A percentile compares a stretch with the other conserved stretches of the same genome.
phyloP scores from a whole-genome alignment of 1,140 invertebrate species.

The Stenopsyche tienmushanensis region DNA sequence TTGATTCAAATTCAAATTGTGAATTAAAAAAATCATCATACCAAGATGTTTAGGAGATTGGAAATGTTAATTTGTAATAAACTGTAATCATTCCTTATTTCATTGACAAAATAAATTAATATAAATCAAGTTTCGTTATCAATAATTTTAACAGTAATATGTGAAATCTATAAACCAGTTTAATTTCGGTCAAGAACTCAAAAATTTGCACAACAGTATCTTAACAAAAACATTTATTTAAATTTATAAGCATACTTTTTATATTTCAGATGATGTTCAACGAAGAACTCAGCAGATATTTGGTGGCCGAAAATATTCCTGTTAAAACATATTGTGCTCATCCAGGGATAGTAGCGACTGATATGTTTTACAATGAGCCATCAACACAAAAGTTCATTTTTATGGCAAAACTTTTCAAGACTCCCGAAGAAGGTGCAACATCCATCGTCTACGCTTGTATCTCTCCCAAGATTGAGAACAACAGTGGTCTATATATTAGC shows the following conservation, averaged over 20 bases:
- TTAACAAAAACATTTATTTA: neutral
- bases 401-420: slow-evolving; percentile 64
- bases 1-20: too few relatives aligned
- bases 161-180: too few relatives aligned
- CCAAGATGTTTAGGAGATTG: too few relatives aligned
- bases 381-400: neutral
- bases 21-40: too few relatives aligned
- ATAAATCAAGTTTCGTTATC: too few relatives aligned
- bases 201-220: neutral
- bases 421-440: slow-evolving; percentile 72
- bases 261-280: slow-evolving; percentile 1
- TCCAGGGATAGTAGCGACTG: slow-evolving; percentile 86
- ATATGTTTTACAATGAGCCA: slow-evolving; percentile 51
- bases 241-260: slow-evolving; percentile 11
- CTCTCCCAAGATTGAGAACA: slow-evolving; percentile 65
- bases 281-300: neutral
- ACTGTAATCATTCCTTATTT: too few relatives aligned
- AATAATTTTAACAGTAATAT: too few relatives aligned
- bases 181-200: too few relatives aligned
- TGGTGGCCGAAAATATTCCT: slow-evolving; percentile 49
- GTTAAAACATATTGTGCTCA: slow-evolving; percentile 77
- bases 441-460: slow-evolving; percentile 72
- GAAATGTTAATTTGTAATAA: too few relatives aligned
- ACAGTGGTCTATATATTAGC: slow-evolving; percentile 71
- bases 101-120: too few relatives aligned